Evolutionary conservation across 2,113 vertebrate genomes (phyloP).

Genomic region (Ceyx margarethae): DNA sequence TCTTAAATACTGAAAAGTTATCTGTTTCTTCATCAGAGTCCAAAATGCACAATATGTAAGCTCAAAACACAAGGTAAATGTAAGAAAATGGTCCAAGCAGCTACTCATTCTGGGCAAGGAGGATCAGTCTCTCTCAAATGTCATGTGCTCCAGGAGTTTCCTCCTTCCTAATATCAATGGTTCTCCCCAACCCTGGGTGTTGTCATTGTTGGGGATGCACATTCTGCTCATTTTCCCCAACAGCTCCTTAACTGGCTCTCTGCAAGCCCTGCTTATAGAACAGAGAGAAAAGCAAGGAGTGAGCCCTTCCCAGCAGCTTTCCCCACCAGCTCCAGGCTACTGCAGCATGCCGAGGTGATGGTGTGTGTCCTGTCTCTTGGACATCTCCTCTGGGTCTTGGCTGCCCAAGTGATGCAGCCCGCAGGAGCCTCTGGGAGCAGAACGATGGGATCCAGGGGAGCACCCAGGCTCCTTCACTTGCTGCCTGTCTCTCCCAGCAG

Average conservation of each 20-base stretch:
- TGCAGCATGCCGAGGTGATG: background rate
- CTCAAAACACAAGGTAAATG: background rate
- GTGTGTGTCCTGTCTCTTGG: rapidly evolving
- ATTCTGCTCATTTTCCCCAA: background rate
- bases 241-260: background rate
- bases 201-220: background rate
- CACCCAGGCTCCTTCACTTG: rapidly evolving
- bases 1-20: background rate
- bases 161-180: rapidly evolving
- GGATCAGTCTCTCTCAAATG: background rate
- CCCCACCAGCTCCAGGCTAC: background rate
- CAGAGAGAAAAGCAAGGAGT: rapidly evolving
- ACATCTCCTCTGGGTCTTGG: background rate
- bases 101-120: background rate
- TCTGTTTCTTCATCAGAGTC: background rate
- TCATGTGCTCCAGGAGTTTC: background rate
- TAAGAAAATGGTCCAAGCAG: background rate
- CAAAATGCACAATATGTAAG: rapidly evolving
- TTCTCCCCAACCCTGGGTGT: background rate
- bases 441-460: background rate
- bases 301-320: background rate
- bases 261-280: background rate
- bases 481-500: background rate
- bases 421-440: background rate
- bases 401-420: background rate